Percentiles rank a stretch among this genome's conserved stretches.
phyloP scores from a whole-genome alignment of 2,888 invertebrate genomes.

The Marronus borbonicus region DNA sequence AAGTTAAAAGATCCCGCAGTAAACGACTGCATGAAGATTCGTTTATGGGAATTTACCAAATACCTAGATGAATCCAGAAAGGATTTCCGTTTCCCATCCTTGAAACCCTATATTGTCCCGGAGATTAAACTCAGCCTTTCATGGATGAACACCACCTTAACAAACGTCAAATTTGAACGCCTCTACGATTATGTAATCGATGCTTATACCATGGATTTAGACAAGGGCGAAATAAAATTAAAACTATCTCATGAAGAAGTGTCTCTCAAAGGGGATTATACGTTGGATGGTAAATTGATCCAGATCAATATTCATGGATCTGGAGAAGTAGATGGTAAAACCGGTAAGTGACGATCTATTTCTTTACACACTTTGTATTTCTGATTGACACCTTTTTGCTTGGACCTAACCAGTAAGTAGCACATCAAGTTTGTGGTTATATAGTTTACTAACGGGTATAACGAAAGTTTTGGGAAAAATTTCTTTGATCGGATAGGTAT shows the following conservation, averaged over 20 bases:
- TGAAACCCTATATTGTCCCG: conserved; percentile 69
- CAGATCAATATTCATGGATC: conserved; percentile 1
- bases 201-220: background rate
- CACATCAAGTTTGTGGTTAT: too few species aligned
- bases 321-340: conserved; percentile 1
- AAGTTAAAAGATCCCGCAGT: conserved; percentile 68
- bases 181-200: background rate
- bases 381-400: too few species aligned
- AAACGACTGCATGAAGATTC: conserved; percentile 68
- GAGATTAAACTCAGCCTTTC: background rate
- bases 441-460: too few species aligned
- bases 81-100: conserved; percentile 68
- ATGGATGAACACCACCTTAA: background rate
- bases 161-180: background rate
- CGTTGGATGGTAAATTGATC: conserved; percentile 7
- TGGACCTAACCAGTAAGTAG: too few species aligned
- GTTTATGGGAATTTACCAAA: conserved; percentile 67
- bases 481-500: too few species aligned
- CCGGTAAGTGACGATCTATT: background rate
- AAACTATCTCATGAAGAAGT: background rate
- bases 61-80: conserved; percentile 68
- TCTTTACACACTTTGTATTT: too few species aligned
- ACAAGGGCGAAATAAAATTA: background rate
- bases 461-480: too few species aligned
- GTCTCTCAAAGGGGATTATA: background rate